These are phyloP conservation scores for Nowickia ferox DNA, from an alignment of 2,888 invertebrate species.

Conservation along the genomic window DNA sequence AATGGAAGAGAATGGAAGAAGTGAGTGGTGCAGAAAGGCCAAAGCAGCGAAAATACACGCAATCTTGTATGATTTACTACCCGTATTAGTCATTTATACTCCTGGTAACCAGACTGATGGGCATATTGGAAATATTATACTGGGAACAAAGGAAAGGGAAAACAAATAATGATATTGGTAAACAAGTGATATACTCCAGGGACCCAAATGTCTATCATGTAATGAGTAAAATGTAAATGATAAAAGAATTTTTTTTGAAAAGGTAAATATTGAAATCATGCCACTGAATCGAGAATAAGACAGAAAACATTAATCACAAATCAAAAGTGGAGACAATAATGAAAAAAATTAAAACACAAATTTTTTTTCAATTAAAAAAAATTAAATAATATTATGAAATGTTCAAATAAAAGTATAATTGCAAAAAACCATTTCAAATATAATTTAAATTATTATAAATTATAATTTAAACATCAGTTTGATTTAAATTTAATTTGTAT, in stretches of 20 bases:
- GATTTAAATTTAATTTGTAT: too few relatives aligned
- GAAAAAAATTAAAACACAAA: too few relatives aligned
- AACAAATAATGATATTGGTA: slow-evolving; percentile 68
- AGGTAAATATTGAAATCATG: slow-evolving; percentile 47
- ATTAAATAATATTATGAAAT: background rate
- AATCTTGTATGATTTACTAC: slow-evolving; percentile 49
- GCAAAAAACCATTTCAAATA: background rate
- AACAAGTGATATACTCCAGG: slow-evolving; percentile 68
- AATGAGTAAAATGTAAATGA: slow-evolving; percentile 58
- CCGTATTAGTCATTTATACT: slow-evolving; percentile 55
- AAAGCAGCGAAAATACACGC: slow-evolving; percentile 16
- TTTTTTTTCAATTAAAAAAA: too few relatives aligned
- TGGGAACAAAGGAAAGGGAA: slow-evolving; percentile 59
- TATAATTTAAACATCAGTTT: too few relatives aligned
- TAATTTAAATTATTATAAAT: too few relatives aligned
- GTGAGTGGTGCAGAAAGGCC: slow-evolving; percentile 67
- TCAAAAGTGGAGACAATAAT: too few relatives aligned
- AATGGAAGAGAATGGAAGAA: slow-evolving; percentile 72
- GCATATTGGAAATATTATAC: slow-evolving; percentile 63
- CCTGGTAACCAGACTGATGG: slow-evolving; percentile 42
- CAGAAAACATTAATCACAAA: background rate
- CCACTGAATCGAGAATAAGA: background rate
- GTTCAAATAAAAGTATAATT: background rate
- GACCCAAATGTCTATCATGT: slow-evolving; percentile 63
- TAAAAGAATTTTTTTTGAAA: slow-evolving; percentile 8